These are phyloP conservation scores for Pipistrellus kuhlii DNA, from an alignment of 2,797 vertebrate species.

Conservation along the genomic window DNA sequence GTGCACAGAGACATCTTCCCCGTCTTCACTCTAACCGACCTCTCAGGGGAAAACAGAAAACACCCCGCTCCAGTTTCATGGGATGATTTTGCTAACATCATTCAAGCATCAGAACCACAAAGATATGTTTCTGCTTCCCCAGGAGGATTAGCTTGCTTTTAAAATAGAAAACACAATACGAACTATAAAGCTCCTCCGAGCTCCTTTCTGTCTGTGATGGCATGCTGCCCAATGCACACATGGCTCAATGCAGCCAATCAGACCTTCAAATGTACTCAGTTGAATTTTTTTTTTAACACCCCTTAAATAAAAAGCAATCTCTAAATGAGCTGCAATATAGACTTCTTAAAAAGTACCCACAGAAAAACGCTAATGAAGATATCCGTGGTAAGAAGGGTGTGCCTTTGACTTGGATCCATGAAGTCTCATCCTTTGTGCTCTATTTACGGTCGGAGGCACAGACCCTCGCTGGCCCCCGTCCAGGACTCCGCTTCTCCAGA, in stretches of 20 bases:
- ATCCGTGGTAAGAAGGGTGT: background rate
- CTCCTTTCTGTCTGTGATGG: background rate
- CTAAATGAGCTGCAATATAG: background rate
- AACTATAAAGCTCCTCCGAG: background rate
- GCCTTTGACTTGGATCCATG: background rate
- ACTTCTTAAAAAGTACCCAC: background rate
- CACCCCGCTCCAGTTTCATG: background rate
- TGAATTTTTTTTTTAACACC: background rate
- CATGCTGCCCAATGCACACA: background rate
- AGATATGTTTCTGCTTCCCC: background rate
- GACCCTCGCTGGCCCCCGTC: background rate
- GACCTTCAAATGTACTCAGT: background rate
- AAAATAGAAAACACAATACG: conserved; percentile 5
- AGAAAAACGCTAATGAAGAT: background rate
- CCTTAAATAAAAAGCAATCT: conserved; percentile 2
- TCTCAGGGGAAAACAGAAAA: background rate
- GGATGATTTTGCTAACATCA: background rate
- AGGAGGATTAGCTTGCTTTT: conserved; percentile 14
- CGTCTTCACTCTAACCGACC: background rate
- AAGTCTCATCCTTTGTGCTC: background rate
- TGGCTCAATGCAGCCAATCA: background rate
- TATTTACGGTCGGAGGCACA: background rate
- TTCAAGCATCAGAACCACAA: background rate
- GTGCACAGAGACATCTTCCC: background rate
- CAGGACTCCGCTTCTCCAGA: background rate